Conservation (phyloP, 2,888 invertebrate species). For the Spodoptera exigua region DNA sequence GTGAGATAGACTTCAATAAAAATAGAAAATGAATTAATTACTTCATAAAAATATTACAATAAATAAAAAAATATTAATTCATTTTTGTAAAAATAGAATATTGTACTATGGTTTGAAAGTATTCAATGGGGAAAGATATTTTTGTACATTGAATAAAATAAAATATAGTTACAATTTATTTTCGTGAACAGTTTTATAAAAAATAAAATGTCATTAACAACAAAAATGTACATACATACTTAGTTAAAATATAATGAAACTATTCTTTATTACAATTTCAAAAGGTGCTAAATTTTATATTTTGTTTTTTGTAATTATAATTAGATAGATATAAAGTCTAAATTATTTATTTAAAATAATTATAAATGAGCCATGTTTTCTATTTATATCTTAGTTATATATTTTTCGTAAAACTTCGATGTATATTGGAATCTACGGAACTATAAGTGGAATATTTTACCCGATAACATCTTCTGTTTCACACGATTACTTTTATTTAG, state of each 20-base stretch:
- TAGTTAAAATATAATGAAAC: too few relatives aligned
- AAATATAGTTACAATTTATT: too few relatives aligned
- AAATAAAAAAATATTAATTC: background rate
- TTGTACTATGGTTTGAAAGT: too few relatives aligned
- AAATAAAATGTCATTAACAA: too few relatives aligned
- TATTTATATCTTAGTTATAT: conserved; percentile 13
- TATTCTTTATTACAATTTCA: too few relatives aligned
- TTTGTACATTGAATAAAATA: too few relatives aligned
- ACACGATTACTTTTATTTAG: background rate
- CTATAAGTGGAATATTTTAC: background rate
- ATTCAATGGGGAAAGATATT: too few relatives aligned
- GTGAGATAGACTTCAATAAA: conserved; percentile 91
- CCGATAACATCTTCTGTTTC: too few relatives aligned
- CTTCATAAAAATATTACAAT: too few relatives aligned
- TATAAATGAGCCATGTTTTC: conserved; percentile 50
- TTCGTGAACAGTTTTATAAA: too few relatives aligned
- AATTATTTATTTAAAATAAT: conserved; percentile 24
- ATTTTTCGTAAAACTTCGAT: conserved; percentile 3
- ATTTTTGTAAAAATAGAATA: background rate
- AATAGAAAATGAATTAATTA: conserved; percentile 46
- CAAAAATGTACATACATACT: too few relatives aligned
- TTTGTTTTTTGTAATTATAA: background rate
- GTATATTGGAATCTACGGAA: background rate
- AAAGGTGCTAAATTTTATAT: background rate
- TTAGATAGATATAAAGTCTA: conserved; percentile 5